Base-by-base conservation (phyloP, 2,113 vertebrate genomes). In the Xenopus laevis region DNA sequence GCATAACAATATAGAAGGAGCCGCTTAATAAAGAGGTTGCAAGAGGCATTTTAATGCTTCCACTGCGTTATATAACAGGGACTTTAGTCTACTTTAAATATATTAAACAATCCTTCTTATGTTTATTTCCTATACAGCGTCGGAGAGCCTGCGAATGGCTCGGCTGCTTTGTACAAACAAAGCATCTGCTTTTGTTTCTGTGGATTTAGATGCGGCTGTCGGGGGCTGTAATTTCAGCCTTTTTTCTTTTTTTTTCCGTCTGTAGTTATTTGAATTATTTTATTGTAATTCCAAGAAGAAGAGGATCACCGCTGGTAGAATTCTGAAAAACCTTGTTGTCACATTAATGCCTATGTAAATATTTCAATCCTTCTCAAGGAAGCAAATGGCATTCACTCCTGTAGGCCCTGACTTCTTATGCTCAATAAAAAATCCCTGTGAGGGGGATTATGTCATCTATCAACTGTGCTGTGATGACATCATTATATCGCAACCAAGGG, bases 1-100 rank as follows among this genome's bases (percentile, higher is more conserved):
- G 27, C 55, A 59, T 60, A 74, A 60, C 72, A 74, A 61, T 68
- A 61, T 18, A 44, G 65, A 23, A 53, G 44, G 59, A 65, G 15
- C 33, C 61, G n/a, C 44, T 60, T 21, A 60, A 23, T 52, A 62
- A 62, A 63, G 52, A 15, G 64, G 4, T 61, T 40, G 45, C 20
- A 16, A 50, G 18, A 62, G 33, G 45, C 45, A 20, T 44, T 47
- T 17, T 33, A 74, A 75, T 23, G 57, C 4, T 21, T 5, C 13
- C 4, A 44, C 60, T 66, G n/a, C 61, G 15, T 61, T 62, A 44
- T 21, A 7, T 11, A 1, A 50, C 46, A 74, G 57, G 21, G 20
- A 3, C n/a, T 12, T 20, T 57, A 27, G 58, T 12, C 46, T 46
- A 33, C 55, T 73, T 64, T 40, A 27, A n/a, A 60, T 55, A 20